Evolutionary conservation across 1,140 invertebrate species (phyloP).

Genomic region (Aphelenchoides fujianensis): DNA sequence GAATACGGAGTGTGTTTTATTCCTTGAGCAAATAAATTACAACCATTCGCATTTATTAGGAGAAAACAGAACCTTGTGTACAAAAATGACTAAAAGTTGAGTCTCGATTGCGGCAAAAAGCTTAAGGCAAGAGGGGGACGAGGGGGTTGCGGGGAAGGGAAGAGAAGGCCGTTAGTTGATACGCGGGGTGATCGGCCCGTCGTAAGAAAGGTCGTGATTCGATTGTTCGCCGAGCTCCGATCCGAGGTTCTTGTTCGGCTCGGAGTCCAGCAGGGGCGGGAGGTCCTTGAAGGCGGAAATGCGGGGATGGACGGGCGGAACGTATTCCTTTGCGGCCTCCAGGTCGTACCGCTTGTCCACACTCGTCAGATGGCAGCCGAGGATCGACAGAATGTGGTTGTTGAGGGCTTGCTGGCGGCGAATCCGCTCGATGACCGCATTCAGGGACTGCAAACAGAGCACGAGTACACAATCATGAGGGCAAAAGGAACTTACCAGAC

Average conservation of each 20-base stretch:
- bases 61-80: too few relatives aligned
- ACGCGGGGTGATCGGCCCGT: background rate
- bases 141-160: background rate
- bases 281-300: background rate
- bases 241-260: conserved; percentile 8
- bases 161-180: too few relatives aligned
- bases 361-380: conserved; percentile 68
- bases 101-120: background rate
- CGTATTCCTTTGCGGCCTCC: background rate
- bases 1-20: too few relatives aligned
- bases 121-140: background rate
- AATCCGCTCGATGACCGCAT: conserved; percentile 94
- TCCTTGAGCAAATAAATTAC: too few relatives aligned
- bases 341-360: background rate
- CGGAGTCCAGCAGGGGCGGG: background rate
- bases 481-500: conserved; percentile 23
- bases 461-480: too few relatives aligned
- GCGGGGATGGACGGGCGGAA: background rate
- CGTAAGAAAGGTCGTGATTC: background rate
- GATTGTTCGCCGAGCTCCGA: background rate
- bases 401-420: conserved; percentile 95
- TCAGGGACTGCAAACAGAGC: conserved; percentile 74
- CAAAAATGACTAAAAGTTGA: too few relatives aligned
- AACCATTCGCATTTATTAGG: too few relatives aligned
- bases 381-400: conserved; percentile 93